Percentiles rank a stretch among this genome's conserved stretches.
phyloP scores from a whole-genome alignment of 2,797 vertebrate genomes.

The Propithecus perrieri region DNA sequence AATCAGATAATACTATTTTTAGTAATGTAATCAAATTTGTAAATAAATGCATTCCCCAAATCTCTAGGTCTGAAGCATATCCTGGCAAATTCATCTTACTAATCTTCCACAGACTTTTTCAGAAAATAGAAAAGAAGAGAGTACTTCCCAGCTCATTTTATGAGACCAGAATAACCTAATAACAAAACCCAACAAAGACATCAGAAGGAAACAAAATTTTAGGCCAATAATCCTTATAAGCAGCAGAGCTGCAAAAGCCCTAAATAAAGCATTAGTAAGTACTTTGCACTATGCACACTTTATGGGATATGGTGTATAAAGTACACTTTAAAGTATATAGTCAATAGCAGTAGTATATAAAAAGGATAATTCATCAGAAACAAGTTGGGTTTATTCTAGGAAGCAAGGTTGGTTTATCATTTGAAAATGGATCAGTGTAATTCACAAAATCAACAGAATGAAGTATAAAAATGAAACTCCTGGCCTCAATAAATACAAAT shows the following conservation, averaged over 20 bases:
- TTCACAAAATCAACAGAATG: background rate
- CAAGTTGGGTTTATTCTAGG: background rate
- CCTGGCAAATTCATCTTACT: conserved; percentile 9
- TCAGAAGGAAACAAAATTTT: background rate
- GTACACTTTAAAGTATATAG: background rate
- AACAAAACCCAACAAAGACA: background rate
- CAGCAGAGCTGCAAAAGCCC: background rate
- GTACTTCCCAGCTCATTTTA: background rate
- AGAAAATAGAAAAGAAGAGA: background rate
- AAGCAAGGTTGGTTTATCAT: background rate
- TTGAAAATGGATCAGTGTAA: background rate
- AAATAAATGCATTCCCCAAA: conserved; percentile 11
- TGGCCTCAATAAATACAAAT: background rate
- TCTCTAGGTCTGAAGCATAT: background rate
- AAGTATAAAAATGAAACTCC: background rate
- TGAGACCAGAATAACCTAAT: background rate
- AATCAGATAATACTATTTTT: conserved; percentile 49
- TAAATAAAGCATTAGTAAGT: background rate
- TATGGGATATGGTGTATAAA: background rate
- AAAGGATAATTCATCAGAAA: background rate
- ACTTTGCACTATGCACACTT: background rate
- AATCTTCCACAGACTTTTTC: background rate
- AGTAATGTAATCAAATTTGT: background rate
- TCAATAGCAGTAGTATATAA: background rate
- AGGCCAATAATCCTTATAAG: background rate